These are phyloP conservation scores for Ceratitis capitata DNA, from an alignment of 1,140 invertebrate species.

Conservation along the genomic window DNA sequence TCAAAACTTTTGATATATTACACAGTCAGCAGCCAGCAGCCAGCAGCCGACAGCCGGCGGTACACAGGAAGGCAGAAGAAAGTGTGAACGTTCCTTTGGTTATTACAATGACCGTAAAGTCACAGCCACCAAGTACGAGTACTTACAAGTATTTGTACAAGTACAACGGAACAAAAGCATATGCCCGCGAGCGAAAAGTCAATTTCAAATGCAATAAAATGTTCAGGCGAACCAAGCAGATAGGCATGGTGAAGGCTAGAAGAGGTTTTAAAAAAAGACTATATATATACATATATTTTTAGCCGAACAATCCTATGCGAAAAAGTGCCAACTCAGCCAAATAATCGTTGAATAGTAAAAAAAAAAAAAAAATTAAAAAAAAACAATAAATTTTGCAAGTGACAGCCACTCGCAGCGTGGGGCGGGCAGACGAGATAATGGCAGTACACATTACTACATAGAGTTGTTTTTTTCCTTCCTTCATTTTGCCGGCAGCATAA, in stretches of 20 bases:
- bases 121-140: background rate
- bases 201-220: constrained; percentile 16
- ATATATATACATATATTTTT: background rate
- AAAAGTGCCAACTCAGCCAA: constrained; percentile 1
- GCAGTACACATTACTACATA: background rate
- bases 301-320: background rate
- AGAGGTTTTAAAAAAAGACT: too few relatives aligned
- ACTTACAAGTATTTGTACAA: background rate
- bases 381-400: background rate
- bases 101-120: background rate
- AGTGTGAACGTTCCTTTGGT: background rate
- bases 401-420: background rate
- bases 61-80: too few relatives aligned
- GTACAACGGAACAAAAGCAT: background rate
- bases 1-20: constrained; percentile 27
- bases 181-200: background rate
- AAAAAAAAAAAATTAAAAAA: background rate
- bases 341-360: background rate
- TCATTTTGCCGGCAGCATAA: background rate
- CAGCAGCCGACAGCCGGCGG: too few relatives aligned
- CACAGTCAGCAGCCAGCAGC: background rate
- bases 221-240: background rate
- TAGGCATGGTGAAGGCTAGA: too few relatives aligned
- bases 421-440: background rate
- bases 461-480: background rate